Percentiles rank a stretch among this genome's conserved stretches.
These are phyloP conservation scores for Fragum whitleyi DNA, from an alignment of 2,888 invertebrate species.

Conservation along the genomic window DNA sequence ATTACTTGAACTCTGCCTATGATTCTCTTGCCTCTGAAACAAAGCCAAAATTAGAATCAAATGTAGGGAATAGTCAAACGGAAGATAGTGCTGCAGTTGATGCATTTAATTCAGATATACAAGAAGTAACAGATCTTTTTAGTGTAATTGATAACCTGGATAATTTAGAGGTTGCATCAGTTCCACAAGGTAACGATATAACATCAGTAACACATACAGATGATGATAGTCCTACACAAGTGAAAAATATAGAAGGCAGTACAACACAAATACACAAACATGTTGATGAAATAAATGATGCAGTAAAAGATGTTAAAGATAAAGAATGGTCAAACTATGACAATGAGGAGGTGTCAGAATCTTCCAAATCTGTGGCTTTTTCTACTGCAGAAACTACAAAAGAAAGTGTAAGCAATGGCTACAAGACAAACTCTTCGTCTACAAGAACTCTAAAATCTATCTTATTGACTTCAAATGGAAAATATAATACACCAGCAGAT, in stretches of 20 bases:
- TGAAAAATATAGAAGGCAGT: background rate
- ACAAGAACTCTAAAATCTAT: conserved; percentile 66
- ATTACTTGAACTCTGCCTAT: background rate
- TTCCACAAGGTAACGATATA: background rate
- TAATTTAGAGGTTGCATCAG: too few relatives aligned
- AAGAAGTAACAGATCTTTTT: background rate
- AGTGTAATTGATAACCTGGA: background rate
- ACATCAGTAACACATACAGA: background rate
- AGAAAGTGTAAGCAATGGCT: background rate
- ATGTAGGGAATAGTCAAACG: background rate
- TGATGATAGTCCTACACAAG: background rate
- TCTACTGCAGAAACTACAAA: background rate
- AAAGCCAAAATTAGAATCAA: background rate
- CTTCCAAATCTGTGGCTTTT: conserved; percentile 10
- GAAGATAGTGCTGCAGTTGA: background rate
- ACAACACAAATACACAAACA: background rate
- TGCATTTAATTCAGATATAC: background rate
- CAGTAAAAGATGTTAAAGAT: background rate
- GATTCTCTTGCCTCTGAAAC: background rate
- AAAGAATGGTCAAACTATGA: background rate
- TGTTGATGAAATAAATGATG: background rate
- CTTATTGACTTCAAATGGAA: conserved; percentile 51
- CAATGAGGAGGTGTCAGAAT: conserved; percentile 2
- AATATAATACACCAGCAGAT: conserved; percentile 9
- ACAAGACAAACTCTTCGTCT: conserved; percentile 28